Conservation (phyloP, 2,113 vertebrate species). For the Silurus asotus region DNA sequence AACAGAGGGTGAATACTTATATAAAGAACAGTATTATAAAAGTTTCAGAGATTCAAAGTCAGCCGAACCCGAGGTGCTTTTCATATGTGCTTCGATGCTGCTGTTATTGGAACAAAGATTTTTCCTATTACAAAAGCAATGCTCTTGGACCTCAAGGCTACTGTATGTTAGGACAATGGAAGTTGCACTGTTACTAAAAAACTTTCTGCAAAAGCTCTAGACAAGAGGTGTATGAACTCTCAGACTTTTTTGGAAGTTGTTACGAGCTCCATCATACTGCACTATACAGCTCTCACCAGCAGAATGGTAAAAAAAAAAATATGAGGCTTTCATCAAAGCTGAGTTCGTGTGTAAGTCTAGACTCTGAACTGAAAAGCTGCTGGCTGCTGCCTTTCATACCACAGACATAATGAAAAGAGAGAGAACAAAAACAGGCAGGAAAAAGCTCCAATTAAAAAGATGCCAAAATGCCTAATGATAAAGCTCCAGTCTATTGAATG, state of each 20-base stretch:
- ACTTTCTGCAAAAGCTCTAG: not conserved
- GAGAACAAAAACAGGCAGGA: not conserved
- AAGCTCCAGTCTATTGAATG: conserved; percentile 1
- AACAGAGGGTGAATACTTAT: not conserved
- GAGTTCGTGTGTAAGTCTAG: conserved; percentile 7
- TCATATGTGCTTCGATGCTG: not conserved
- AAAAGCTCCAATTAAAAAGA: conserved; percentile 25
- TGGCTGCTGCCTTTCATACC: conserved; percentile 25
- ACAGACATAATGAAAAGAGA: not conserved
- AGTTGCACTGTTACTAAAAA: not conserved
- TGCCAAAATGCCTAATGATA: conserved; percentile 13
- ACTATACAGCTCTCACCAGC: conserved; percentile 17
- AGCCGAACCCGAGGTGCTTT: not conserved
- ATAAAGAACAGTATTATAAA: not conserved
- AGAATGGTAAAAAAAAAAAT: not conserved
- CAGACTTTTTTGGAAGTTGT: not conserved
- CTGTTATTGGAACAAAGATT: not conserved
- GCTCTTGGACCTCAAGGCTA: not conserved
- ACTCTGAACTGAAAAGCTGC: conserved; percentile 10
- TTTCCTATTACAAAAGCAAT: not conserved
- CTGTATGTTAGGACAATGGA: not conserved
- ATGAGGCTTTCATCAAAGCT: conserved; percentile 24
- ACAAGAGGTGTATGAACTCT: not conserved
- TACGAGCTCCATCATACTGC: conserved; percentile 11
- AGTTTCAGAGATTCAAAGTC: not conserved